Evolutionary conservation across 2,888 invertebrate species (phyloP).

Genomic region (Chironomus riparius): DNA sequence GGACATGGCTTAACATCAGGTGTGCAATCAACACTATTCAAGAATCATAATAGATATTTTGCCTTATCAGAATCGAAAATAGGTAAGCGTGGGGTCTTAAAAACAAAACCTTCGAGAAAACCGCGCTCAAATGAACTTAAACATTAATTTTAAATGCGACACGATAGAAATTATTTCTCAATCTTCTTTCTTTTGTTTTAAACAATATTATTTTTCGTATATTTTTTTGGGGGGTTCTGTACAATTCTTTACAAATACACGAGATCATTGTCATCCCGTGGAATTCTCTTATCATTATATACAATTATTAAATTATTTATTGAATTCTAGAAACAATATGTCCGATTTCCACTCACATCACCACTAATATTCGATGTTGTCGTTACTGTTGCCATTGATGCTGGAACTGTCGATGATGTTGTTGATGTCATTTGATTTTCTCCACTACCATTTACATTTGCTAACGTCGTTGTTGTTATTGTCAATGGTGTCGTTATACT

Average conservation of each 20-base stretch:
- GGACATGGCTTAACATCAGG: no score
- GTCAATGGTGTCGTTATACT: slow-evolving; percentile 29
- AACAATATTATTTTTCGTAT: no score
- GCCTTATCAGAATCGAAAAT: no score
- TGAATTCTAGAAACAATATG: slow-evolving; percentile 40
- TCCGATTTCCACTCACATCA: slow-evolving; percentile 30
- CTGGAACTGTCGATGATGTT: slow-evolving; percentile 17
- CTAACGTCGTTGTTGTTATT: slow-evolving; percentile 28
- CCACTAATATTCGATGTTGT: slow-evolving; percentile 33
- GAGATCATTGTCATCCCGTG: slow-evolving; percentile 31
- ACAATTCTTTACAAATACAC: slow-evolving; percentile 36
- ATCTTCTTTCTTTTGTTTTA: no score
- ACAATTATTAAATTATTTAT: slow-evolving; percentile 28
- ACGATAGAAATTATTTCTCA: no score
- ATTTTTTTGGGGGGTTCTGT: neutral
- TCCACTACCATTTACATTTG: slow-evolving; percentile 20
- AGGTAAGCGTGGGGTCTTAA: no score
- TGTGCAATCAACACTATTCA: no score
- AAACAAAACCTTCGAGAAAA: no score
- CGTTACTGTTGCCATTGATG: slow-evolving; percentile 29
- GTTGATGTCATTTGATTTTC: neutral
- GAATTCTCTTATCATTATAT: slow-evolving; percentile 20
- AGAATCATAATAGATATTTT: no score
- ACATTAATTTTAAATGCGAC: no score
- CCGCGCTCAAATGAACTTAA: no score